A percentile compares a stretch with the other conserved stretches of the same genome.
Conservation (phyloP, 92 coral and sea anemone genomes). For the Actinostola sp. region DNA sequence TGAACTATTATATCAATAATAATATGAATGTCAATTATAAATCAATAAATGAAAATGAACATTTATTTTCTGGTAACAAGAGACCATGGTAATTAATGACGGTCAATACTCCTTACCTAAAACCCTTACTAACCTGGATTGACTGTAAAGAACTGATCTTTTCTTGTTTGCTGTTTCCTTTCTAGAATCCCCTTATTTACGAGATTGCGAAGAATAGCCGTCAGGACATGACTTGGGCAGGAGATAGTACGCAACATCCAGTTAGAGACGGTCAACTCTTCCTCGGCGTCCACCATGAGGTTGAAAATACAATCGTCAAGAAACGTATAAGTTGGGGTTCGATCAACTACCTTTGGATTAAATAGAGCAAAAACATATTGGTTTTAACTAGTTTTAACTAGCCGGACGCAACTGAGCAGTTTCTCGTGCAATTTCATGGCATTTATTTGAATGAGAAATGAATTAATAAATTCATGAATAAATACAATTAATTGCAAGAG, state of each 20-base stretch:
- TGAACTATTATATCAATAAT: too few species aligned
- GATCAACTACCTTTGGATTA: constrained; percentile 52
- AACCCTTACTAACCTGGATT: constrained; percentile 51
- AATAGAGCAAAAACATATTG: too few species aligned
- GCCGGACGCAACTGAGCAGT: too few species aligned
- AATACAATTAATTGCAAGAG: too few species aligned
- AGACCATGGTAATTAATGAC: too few species aligned
- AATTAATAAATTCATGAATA: too few species aligned
- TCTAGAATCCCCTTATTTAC: constrained; percentile 60
- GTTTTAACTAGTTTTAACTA: too few species aligned
- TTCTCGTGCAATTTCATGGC: too few species aligned
- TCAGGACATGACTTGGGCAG: constrained; percentile 51
- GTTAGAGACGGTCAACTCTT: constrained; percentile 32
- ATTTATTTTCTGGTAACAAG: too few species aligned
- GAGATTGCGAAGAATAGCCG: constrained; percentile 64
- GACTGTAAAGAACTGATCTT: constrained; percentile 39
- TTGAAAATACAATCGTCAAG: constrained; percentile 71
- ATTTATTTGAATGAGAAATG: too few species aligned
- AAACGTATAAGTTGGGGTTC: constrained; percentile 60
- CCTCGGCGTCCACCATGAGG: constrained; percentile 52
- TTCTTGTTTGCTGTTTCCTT: constrained; percentile 22
- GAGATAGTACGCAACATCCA: constrained; percentile 60
- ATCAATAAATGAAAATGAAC: too few species aligned
- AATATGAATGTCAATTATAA: too few species aligned
- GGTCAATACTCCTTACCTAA: constrained; percentile 3